phyloP scores from a whole-genome alignment of 2,888 invertebrate species.

The Tachina lurida region DNA sequence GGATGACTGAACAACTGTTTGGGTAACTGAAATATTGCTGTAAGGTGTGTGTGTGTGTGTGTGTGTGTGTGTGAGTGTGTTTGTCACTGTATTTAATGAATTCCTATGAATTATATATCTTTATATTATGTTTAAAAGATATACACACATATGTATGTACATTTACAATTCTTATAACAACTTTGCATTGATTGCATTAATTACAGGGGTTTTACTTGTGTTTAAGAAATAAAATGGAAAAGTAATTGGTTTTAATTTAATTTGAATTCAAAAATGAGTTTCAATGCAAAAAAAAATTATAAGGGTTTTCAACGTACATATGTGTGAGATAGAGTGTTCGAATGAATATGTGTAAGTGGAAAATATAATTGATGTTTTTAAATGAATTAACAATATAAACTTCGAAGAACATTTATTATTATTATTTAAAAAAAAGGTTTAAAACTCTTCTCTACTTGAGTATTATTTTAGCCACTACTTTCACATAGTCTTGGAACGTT shows the following conservation, averaged over 20 bases:
- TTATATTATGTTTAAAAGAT: neutral
- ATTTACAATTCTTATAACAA: conserved; percentile 32
- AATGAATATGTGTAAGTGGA: too few species aligned
- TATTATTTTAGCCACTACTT: too few species aligned
- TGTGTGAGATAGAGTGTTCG: neutral
- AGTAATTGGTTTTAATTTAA: conserved; percentile 55
- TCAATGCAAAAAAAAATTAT: neutral
- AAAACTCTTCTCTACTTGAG: too few species aligned
- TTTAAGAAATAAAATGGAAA: conserved; percentile 6
- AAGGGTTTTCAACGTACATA: neutral
- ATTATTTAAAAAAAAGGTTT: too few species aligned
- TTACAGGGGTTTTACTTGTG: conserved; percentile 45
- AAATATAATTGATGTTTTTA: too few species aligned
- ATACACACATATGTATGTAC: neutral
- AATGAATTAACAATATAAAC: neutral
- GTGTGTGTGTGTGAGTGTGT: neutral
- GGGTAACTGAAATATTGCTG: neutral
- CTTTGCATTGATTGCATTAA: conserved; percentile 51
- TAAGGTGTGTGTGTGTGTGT: neutral
- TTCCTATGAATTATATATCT: conserved; percentile 45
- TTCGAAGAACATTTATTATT: neutral
- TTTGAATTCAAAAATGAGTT: neutral
- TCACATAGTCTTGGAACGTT: too few species aligned
- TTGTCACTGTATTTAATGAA: conserved; percentile 17
- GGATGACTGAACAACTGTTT: conserved; percentile 10